These are phyloP conservation scores for Mesochorus sp. DNA, from an alignment of 2,888 invertebrate genomes.

Conservation along the genomic window DNA sequence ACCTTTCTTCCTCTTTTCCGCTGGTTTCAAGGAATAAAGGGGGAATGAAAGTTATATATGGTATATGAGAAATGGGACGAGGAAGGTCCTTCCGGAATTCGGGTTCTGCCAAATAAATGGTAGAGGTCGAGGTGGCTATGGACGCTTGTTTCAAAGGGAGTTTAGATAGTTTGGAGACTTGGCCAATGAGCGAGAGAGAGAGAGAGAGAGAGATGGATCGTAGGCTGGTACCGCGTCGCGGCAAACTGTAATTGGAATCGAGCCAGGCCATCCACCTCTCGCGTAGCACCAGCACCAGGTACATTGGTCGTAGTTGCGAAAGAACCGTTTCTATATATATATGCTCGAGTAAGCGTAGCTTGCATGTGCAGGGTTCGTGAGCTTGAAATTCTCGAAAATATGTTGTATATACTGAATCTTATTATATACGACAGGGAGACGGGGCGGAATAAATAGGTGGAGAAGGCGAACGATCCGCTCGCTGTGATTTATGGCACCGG, in stretches of 20 bases:
- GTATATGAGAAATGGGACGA: neutral
- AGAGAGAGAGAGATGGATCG: slow-evolving; percentile 48
- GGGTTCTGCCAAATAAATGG: slow-evolving; percentile 39
- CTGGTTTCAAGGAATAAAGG: too few relatives aligned
- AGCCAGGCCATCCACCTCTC: slow-evolving; percentile 63
- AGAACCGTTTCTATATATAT: slow-evolving; percentile 8
- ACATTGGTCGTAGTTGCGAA: slow-evolving; percentile 6
- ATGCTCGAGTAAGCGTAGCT: slow-evolving; percentile 19
- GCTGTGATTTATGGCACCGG: slow-evolving; percentile 46
- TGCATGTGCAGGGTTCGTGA: slow-evolving; percentile 52
- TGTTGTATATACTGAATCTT: neutral
- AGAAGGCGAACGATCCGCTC: slow-evolving; percentile 44
- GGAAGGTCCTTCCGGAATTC: slow-evolving; percentile 11
- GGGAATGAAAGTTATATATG: too few relatives aligned
- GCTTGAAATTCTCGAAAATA: slow-evolving; percentile 45
- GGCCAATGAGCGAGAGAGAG: neutral
- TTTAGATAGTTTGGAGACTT: neutral
- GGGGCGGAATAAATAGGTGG: slow-evolving; percentile 24
- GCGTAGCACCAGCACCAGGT: slow-evolving; percentile 42
- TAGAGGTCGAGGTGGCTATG: neutral
- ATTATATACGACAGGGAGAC: neutral
- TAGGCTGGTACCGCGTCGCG: slow-evolving; percentile 59
- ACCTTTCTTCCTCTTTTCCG: too few relatives aligned
- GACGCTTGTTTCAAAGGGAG: slow-evolving; percentile 16
- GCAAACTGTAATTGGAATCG: slow-evolving; percentile 63